Base-by-base conservation (phyloP, 64 coral and sea anemone genomes). In the Catalaphyllia jardinei region DNA sequence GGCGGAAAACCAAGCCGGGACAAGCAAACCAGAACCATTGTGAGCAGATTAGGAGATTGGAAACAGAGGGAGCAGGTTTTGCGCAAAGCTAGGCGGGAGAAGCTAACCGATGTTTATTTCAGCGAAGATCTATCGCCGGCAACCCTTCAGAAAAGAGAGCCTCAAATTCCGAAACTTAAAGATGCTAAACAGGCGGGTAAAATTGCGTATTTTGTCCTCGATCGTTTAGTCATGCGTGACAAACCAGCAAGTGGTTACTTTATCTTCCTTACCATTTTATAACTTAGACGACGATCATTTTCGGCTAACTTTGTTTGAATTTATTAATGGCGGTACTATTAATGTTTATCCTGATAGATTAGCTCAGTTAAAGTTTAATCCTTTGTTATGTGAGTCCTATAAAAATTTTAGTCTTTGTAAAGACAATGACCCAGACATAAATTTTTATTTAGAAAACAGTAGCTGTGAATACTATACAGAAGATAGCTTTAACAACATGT, bases 171-270 rank as follows among this genome's bases (percentile, higher is more conserved):
- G 6, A 85, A 91, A 51, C 4, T 91, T 67, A 91, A 91, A 59
- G 89, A 50, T 72, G 79, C 89, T 61, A 91, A 85, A 29, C 35
- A 75, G 72, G 79, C 51, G 59, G 72, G 52, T 59, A 90, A 83
- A 83, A 60, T 72, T 67, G 67, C 78, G 4, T 90, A 90, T 20
- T 90, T 90, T 81, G 79, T 91, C 29, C 59, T 91, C 63, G 79
- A 91, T 82, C 60, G 35, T 51, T 22, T 81, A 10, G 62, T 80
- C 61, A 18, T 60, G 72, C 79, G 25, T 74, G 50, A 84, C 62
- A 75, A 71, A 71, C 83, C 64, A 71, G 83, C 31, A n/a, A 57
- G 83, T 73, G 14, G 71, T 72, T 86, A 86, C 14, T 86, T 80
- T 80, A 80, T 80, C 78, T 17, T 80, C 54, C 54, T 71, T 72